A percentile compares a stretch with the other conserved stretches of the same genome.
Evolutionary conservation across 2,797 vertebrate species (phyloP).

Genomic region (Gymnothorax reevesii): DNA sequence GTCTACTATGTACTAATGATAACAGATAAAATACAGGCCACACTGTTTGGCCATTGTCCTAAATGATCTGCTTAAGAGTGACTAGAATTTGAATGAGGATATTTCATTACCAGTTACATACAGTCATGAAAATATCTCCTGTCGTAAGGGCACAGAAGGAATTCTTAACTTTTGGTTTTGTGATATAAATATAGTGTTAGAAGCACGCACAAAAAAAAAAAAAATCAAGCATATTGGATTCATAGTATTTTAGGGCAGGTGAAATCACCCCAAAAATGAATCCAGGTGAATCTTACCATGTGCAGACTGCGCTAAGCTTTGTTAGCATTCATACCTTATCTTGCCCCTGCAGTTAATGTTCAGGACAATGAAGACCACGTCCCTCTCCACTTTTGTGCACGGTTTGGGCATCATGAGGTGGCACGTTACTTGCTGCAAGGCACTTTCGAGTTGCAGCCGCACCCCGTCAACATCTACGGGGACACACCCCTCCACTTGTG

Average conservation of each 20-base stretch:
- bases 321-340: background rate
- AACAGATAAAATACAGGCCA: too few relatives aligned
- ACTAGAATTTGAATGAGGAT: too few relatives aligned
- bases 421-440: conserved; percentile 84
- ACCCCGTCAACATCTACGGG: conserved; percentile 92
- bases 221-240: background rate
- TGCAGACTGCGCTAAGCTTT: background rate
- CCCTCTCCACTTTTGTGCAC: conserved; percentile 91
- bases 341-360: conserved; percentile 78
- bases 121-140: too few relatives aligned
- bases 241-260: background rate
- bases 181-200: too few relatives aligned
- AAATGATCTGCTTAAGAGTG: too few relatives aligned
- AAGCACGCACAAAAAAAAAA: too few relatives aligned
- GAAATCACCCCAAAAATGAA: background rate
- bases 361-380: conserved; percentile 92
- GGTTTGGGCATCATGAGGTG: conserved; percentile 85
- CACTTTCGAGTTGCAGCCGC: conserved; percentile 80
- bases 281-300: background rate
- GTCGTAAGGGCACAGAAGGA: too few relatives aligned
- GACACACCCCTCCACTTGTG: conserved; percentile 91
- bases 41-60: too few relatives aligned
- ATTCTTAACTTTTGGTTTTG: too few relatives aligned
- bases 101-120: too few relatives aligned
- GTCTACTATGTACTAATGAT: too few relatives aligned